Conservation (phyloP, 2,888 invertebrate species). For the Sturmia bella region DNA sequence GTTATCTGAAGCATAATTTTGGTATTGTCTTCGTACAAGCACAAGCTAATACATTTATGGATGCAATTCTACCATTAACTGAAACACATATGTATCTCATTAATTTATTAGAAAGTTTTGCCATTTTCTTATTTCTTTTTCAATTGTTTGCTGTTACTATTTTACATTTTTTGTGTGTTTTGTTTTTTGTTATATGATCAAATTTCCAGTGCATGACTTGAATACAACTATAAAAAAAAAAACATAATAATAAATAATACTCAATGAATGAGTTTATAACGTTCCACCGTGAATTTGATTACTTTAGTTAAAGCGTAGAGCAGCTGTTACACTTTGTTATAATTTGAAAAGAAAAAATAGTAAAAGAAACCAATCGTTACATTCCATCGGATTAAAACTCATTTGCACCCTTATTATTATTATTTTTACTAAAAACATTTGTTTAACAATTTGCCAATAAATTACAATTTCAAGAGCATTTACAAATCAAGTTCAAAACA, state of each 20-base stretch:
- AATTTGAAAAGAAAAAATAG: not conserved
- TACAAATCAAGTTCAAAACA: slow-evolving; percentile 50
- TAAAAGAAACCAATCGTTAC: not conserved
- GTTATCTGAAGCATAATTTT: too few species aligned
- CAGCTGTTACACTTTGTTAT: slow-evolving; percentile 28
- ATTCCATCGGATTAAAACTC: slow-evolving; percentile 7
- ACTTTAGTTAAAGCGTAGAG: slow-evolving; percentile 11
- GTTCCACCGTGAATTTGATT: slow-evolving; percentile 19
- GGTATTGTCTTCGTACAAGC: not conserved
- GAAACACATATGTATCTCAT: slow-evolving; percentile 17
- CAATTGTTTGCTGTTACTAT: slow-evolving; percentile 66
- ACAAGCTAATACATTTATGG: slow-evolving; percentile 23
- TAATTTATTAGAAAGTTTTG: slow-evolving; percentile 64
- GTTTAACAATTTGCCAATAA: slow-evolving; percentile 17
- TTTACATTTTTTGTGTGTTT: slow-evolving; percentile 69
- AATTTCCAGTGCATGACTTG: slow-evolving; percentile 79
- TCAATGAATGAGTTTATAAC: slow-evolving; percentile 51
- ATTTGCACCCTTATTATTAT: slow-evolving; percentile 2
- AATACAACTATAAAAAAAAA: slow-evolving; percentile 44
- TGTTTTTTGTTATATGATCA: slow-evolving; percentile 75
- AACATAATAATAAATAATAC: slow-evolving; percentile 41
- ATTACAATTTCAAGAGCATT: slow-evolving; percentile 12
- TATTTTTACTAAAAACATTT: not conserved
- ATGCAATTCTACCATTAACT: slow-evolving; percentile 50
- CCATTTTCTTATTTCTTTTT: slow-evolving; percentile 48